These are phyloP conservation scores for Zapus hudsonius DNA, from an alignment of 2,113 vertebrate species.

Conservation along the genomic window DNA sequence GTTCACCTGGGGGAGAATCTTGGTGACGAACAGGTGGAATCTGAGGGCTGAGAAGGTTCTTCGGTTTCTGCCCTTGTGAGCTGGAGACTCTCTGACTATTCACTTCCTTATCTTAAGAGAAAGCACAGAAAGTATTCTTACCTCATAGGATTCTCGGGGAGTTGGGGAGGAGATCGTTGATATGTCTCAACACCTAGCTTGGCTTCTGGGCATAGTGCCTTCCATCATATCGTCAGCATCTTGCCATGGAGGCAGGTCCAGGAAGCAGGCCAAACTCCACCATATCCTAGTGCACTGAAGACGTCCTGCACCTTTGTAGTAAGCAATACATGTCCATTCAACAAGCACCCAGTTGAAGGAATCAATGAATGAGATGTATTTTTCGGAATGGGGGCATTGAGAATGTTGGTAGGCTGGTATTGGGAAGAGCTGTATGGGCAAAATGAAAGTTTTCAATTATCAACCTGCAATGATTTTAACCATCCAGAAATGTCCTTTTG, in stretches of 20 bases:
- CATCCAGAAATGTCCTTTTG: background rate
- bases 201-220: background rate
- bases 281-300: background rate
- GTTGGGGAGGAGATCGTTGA: background rate
- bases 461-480: background rate
- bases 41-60: background rate
- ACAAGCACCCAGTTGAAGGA: background rate
- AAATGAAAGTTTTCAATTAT: background rate
- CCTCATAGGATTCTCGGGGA: background rate
- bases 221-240: conserved; percentile 11
- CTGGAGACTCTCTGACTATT: background rate
- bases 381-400: background rate
- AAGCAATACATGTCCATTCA: background rate
- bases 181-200: background rate
- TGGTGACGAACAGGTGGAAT: background rate
- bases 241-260: background rate
- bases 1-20: background rate
- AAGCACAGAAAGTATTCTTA: conserved; percentile 48
- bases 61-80: background rate
- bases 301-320: background rate
- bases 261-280: conserved; percentile 21
- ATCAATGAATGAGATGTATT: background rate
- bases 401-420: background rate
- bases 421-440: background rate
- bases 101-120: conserved; percentile 39